Evolutionary conservation across 30 jellyfish, hydroid and myxozoan species (phyloP), one percentile per base, ranked within the genome.

Genomic region (Phacellophora camtschatica): DNA sequence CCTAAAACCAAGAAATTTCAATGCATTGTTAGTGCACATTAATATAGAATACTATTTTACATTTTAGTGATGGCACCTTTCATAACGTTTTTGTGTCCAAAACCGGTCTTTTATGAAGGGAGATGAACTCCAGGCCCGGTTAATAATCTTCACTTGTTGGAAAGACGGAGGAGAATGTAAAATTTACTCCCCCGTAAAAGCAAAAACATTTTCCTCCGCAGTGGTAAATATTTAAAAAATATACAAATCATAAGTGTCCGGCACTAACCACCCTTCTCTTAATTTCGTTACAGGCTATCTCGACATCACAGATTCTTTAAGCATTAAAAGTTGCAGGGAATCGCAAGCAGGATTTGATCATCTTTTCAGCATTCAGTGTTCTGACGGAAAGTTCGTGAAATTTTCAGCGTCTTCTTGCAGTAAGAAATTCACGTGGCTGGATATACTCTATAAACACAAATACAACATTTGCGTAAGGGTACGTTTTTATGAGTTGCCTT

Each of bases 361-460:
- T 34, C 11, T 80, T 7, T 80, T 80, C 61, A 24, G 35, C 13
- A 66, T 80, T 34, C 19, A 18, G 16, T 80, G 77, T 25, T 56
- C 75, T 30, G 31, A 66, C 66, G 91, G 77, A 49, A 65, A 66
- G 30, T 23, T 22, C 66, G 62, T 80, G 22, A 65, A 65, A 33
- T 66, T 80, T 34, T 80, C 91, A 6, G 84, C 91, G 3, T 70
- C 79, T 11, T 80, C 91, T 4, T 80, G 91, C 54, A 37, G 50
- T 19, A 48, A 41, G 18, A 80, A 80, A 42, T 80, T 80, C 54
- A 58, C 13, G 5, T 80, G 91, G 91, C 46, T 80, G 2, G 68
- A 59, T 48, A 45, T 32, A 33, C 41, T 80, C 65, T 66, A 42
- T 32, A 66, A 57, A 19, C 16, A 50, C 46, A 80, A 45, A 45